These are phyloP conservation scores for Aphelinus atriplicis DNA, from an alignment of 1,140 invertebrate genomes.

Conservation along the genomic window DNA sequence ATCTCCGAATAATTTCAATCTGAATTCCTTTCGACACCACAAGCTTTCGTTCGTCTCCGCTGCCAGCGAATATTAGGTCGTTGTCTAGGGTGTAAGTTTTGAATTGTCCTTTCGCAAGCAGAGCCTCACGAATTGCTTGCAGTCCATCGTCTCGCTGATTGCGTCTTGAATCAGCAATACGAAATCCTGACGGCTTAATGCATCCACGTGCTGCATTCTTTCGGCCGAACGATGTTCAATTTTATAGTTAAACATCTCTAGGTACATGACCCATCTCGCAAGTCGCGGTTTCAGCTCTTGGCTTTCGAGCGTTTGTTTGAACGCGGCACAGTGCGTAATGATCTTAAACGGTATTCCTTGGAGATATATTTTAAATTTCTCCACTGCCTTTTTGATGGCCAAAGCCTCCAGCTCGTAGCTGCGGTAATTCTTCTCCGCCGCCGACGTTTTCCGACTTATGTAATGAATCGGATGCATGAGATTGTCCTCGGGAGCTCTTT, in stretches of 20 bases:
- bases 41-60: neutral
- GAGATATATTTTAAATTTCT: conserved; percentile 50
- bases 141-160: neutral
- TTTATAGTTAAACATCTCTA: neutral
- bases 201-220: neutral
- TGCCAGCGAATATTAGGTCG: neutral
- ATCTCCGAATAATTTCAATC: neutral
- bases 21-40: conserved; percentile 20
- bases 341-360: conserved; percentile 52
- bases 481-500: conserved; percentile 41
- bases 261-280: neutral
- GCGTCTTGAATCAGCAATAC: neutral
- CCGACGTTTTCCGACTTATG: conserved; percentile 30
- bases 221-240: neutral
- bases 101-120: neutral
- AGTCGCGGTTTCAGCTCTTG: neutral
- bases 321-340: conserved; percentile 56
- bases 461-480: conserved; percentile 35
- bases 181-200: neutral
- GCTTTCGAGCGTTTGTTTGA: conserved; percentile 18
- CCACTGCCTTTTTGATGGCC: conserved; percentile 37
- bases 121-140: neutral
- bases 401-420: conserved; percentile 41
- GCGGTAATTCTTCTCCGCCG: conserved; percentile 33
- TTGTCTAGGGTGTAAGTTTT: neutral